Evolutionary conservation across 2,888 invertebrate genomes (phyloP), one percentile per base, ranked within the genome.

Genomic region (Drosophila macrothrix): DNA sequence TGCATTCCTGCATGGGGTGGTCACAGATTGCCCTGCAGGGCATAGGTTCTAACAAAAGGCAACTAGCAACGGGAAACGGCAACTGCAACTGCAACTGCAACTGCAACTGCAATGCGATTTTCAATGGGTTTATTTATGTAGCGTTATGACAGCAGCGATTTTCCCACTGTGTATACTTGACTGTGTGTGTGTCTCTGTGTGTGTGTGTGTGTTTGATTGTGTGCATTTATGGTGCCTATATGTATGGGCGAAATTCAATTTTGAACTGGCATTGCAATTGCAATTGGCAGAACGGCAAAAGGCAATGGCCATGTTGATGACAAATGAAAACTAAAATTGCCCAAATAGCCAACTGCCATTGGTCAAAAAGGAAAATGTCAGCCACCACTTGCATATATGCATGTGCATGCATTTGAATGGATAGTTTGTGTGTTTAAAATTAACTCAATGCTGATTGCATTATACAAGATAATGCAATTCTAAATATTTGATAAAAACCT

Each of bases 91-190:
- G 43, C 70, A 59, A 67, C 55, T 29, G 64, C 70, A 59, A 67
- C 55, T 33, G 64, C 80, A 80, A 78, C 85, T 85, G 85, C 85
- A 86, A 83, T 84, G 82, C 87, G 85, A 82, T 73, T 67, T 79
- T 71, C 78, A 86, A 82, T 84, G 84, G 87, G 80, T 87, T 87
- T 85, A 85, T 87, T 85, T 85, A 85, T 85, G 87, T 85, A 82
- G 85, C 85, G 85, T 85, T 85, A 85, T 85, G 87, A 82, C 80
- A 74, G 78, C 83, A 69, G 65, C 78, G 72, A 82, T 75, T 73
- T 75, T 69, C 52, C 73, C 29, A 49, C 52, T 63, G 22, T 46
- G 16, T 9, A 22, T 46, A 25, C 46, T 25, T 25, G 2, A 9
- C 16, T 46, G 22, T 46, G 14, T 7, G 22, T 7, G 46, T 7